A percentile compares a stretch with the other conserved stretches of the same genome.
phyloP scores from a whole-genome alignment of 1,140 invertebrate genomes.

The Lordiphosa clarofinis region DNA sequence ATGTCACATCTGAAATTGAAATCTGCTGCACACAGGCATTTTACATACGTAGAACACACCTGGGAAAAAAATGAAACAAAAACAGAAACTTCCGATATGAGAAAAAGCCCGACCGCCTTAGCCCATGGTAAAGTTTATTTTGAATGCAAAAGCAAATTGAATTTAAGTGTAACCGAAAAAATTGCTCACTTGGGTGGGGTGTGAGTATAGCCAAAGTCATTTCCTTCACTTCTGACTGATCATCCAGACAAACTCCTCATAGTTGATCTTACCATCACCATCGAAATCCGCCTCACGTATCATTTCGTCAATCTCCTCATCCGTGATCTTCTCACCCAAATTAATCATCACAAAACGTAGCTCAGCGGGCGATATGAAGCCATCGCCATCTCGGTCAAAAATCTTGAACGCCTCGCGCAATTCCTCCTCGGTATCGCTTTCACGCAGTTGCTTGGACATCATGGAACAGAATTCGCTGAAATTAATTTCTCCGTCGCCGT shows the following conservation, averaged over 20 bases:
- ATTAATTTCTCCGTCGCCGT: slow-evolving; percentile 35
- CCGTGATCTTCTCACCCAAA: slow-evolving; percentile 55
- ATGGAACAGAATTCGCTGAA: slow-evolving; percentile 47
- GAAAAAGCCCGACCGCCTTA: slow-evolving; percentile 13
- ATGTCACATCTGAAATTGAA: slow-evolving; percentile 75
- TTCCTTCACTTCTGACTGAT: slow-evolving; percentile 48
- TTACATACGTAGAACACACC: slow-evolving; percentile 18
- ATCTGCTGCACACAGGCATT: slow-evolving; percentile 37
- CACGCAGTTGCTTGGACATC: slow-evolving; percentile 40
- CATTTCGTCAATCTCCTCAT: slow-evolving; percentile 65
- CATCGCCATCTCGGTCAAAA: slow-evolving; percentile 55
- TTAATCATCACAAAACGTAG: slow-evolving; percentile 47
- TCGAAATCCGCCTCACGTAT: slow-evolving; percentile 93
- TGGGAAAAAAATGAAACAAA: slow-evolving; percentile 12
- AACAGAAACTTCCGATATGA: slow-evolving; percentile 26
- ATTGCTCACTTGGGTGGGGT: slow-evolving; percentile 51
- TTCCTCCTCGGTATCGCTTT: slow-evolving; percentile 52
- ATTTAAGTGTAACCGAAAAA: slow-evolving; percentile 48
- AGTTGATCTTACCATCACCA: slow-evolving; percentile 94
- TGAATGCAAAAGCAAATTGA: slow-evolving; percentile 67
- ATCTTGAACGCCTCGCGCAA: slow-evolving; percentile 61
- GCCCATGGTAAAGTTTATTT: slow-evolving; percentile 49
- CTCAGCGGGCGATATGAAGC: slow-evolving; percentile 53
- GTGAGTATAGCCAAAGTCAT: slow-evolving; percentile 8
- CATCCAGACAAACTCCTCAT: slow-evolving; percentile 82